Evolutionary conservation across 2,888 invertebrate species (phyloP).

Genomic region (Cyclophora albipunctata): DNA sequence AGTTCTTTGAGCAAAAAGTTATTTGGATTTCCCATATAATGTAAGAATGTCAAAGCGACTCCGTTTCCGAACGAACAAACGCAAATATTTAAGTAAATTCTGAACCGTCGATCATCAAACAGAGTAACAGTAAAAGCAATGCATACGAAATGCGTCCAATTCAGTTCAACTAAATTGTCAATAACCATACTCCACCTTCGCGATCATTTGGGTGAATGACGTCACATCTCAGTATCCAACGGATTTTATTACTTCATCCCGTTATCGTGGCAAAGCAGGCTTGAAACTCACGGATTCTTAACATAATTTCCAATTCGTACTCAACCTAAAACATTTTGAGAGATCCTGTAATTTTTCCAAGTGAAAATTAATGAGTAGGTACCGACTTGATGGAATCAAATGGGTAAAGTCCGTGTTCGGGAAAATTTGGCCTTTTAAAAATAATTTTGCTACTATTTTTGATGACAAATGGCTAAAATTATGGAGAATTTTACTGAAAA

Average conservation of each 20-base stretch:
- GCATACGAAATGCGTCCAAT: conserved; percentile 4
- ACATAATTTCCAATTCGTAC: conserved; percentile 25
- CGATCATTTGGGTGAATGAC: conserved; percentile 14
- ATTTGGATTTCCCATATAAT: too few species aligned
- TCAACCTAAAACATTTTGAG: conserved; percentile 11
- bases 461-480: too few species aligned
- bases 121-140: neutral
- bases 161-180: conserved; percentile 9
- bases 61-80: too few species aligned
- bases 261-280: conserved; percentile 38
- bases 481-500: too few species aligned
- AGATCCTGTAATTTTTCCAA: conserved; percentile 4
- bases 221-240: conserved; percentile 9
- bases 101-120: conserved; percentile 4
- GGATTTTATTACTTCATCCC: conserved; percentile 41
- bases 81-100: neutral
- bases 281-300: conserved; percentile 26
- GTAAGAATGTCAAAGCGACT: too few species aligned
- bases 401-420: too few species aligned
- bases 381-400: too few species aligned
- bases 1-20: too few species aligned
- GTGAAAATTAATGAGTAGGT: neutral
- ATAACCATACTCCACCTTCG: conserved; percentile 10
- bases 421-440: too few species aligned
- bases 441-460: too few species aligned